phyloP scores from a whole-genome alignment of 1,140 invertebrate species.

The Aricia agestis region DNA sequence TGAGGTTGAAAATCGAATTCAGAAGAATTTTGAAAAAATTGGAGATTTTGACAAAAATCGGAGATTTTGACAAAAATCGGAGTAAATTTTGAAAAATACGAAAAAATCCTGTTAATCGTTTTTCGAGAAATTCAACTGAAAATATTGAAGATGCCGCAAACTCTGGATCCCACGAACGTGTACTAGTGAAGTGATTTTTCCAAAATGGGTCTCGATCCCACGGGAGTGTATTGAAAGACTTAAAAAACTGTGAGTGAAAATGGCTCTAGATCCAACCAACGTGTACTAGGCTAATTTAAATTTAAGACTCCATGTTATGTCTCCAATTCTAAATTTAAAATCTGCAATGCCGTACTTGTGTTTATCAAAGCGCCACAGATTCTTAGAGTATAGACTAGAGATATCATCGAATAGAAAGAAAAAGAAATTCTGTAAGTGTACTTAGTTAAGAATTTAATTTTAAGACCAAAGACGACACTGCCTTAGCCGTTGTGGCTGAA shows the following conservation, averaged over 20 bases:
- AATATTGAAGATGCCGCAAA: slow-evolving; percentile 16
- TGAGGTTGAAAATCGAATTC: slow-evolving; percentile 35
- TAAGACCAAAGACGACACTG: slow-evolving; percentile 69
- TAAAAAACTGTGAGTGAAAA: slow-evolving; percentile 42
- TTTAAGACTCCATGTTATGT: slow-evolving; percentile 36
- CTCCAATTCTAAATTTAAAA: slow-evolving; percentile 8
- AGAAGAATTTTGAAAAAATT: no score
- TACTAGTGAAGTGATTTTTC: slow-evolving; percentile 14
- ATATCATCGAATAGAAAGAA: slow-evolving; percentile 1
- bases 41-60: no score
- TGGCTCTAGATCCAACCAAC: slow-evolving; percentile 63
- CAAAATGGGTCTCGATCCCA: slow-evolving; percentile 59
- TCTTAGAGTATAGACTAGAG: not conserved
- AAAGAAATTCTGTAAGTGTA: not conserved
- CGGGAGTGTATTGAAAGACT: slow-evolving; percentile 53
- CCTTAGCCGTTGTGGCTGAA: slow-evolving; percentile 42
- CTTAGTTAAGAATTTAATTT: slow-evolving; percentile 10
- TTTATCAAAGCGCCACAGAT: slow-evolving; percentile 1
- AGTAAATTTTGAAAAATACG: slow-evolving; percentile 32
- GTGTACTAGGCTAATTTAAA: slow-evolving; percentile 55
- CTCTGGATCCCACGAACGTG: slow-evolving; percentile 10
- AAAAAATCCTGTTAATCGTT: slow-evolving; percentile 9
- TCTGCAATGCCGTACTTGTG: slow-evolving; percentile 7
- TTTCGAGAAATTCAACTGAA: slow-evolving; percentile 20
- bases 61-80: no score